phyloP scores from a whole-genome alignment of 2,113 vertebrate species.

The Kryptolebias marmoratus region DNA sequence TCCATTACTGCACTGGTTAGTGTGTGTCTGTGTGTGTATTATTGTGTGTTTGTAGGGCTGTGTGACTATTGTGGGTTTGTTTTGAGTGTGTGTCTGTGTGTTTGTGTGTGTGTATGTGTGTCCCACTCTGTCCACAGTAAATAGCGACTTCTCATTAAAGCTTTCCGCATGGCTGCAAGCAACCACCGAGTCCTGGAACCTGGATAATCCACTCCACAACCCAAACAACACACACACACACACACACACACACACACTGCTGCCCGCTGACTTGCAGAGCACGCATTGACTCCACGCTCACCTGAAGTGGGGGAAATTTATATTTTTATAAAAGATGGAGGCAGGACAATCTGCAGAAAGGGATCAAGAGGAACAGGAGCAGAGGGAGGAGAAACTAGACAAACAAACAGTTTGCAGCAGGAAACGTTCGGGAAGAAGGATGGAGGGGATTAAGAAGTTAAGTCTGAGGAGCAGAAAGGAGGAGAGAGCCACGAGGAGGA shows the following conservation, averaged over 20 bases:
- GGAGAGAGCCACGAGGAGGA: constrained; percentile 7
- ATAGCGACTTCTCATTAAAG: constrained; percentile 75
- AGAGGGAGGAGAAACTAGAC: background rate
- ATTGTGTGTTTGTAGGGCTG: constrained; percentile 23
- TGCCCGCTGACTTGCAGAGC: constrained; percentile 46
- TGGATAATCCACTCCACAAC: constrained; percentile 70
- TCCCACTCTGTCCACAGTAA: constrained; percentile 68
- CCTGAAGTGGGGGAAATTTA: constrained; percentile 32
- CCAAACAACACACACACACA: constrained; percentile 21
- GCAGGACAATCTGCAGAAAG: background rate
- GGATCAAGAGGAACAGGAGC: background rate
- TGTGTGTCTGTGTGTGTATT: constrained; percentile 48
- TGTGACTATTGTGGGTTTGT: constrained; percentile 13
- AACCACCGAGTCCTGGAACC: constrained; percentile 63
- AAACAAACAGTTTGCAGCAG: background rate
- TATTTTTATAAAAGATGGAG: constrained; percentile 12
- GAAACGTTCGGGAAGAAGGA: background rate
- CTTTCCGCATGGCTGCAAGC: constrained; percentile 67
- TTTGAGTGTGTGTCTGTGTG: constrained; percentile 35
- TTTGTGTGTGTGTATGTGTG: constrained; percentile 45
- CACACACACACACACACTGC: constrained; percentile 42
- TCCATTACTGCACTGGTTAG: constrained; percentile 72
- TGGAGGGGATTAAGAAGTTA: background rate
- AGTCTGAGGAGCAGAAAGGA: constrained; percentile 2
- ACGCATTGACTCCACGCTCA: constrained; percentile 41